Conservation (phyloP, 2,888 invertebrate genomes). For the Ophion ellenae region DNA sequence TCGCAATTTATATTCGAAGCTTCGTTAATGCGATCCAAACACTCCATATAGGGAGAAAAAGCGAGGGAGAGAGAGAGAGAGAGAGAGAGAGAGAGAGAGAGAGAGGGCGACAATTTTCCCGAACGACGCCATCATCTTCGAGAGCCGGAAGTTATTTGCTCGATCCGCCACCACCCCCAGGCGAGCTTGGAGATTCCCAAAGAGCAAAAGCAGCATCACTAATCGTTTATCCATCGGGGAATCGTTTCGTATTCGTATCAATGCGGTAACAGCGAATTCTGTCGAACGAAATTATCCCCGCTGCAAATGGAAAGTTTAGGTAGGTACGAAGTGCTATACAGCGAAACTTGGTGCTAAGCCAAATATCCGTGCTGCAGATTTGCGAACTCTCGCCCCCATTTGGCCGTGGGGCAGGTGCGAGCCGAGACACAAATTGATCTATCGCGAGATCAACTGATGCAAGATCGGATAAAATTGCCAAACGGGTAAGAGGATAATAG, state of each 20-base stretch:
- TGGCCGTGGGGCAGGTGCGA: constrained; percentile 26
- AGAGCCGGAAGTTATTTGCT: constrained; percentile 55
- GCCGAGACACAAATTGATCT: constrained; percentile 28
- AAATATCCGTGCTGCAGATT: constrained; percentile 75
- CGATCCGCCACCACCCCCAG: neutral
- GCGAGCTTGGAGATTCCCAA: constrained; percentile 43
- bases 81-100: neutral
- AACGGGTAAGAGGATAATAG: constrained; percentile 78
- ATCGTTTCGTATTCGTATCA: constrained; percentile 59
- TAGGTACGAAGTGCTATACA: constrained; percentile 41
- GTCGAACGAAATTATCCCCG: constrained; percentile 64
- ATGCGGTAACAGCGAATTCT: constrained; percentile 60
- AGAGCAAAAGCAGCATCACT: constrained; percentile 58
- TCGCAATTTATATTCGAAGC: constrained; percentile 42
- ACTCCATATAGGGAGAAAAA: neutral
- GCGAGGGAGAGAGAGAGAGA: neutral
- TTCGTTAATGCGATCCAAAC: constrained; percentile 51
- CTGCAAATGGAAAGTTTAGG: constrained; percentile 61
- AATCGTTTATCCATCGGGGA: constrained; percentile 66
- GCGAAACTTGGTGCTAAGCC: constrained; percentile 79
- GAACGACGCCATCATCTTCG: constrained; percentile 35
- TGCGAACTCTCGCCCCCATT: constrained; percentile 12
- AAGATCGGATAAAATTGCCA: constrained; percentile 74
- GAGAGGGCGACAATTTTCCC: constrained; percentile 19
- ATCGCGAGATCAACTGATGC: constrained; percentile 36